Percentiles rank a stretch among this genome's conserved stretches.
Conservation (phyloP, 2,888 invertebrate genomes). For the Eupithecia vulgata region DNA sequence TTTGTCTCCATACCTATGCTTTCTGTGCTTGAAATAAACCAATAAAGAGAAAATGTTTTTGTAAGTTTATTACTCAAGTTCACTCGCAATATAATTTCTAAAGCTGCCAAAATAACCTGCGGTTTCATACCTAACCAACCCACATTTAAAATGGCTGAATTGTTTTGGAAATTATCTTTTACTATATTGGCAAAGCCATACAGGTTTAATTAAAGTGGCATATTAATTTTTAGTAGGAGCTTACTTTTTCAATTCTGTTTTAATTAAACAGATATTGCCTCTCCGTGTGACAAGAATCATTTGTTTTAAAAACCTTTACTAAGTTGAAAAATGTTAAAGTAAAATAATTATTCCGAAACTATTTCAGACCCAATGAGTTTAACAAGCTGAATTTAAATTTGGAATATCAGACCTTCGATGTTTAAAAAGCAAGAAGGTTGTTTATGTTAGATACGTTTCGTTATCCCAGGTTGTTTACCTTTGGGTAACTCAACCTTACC, state of each 20-base stretch:
- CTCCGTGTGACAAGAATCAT: constrained; percentile 35
- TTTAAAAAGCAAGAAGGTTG: constrained; percentile 22
- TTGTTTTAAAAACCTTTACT: constrained; percentile 23
- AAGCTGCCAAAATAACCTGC: constrained; percentile 18
- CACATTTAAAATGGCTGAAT: constrained; percentile 11
- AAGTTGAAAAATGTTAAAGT: not conserved
- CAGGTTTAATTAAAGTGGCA: constrained; percentile 41
- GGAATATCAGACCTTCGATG: constrained; percentile 6
- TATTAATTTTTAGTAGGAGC: constrained; percentile 41
- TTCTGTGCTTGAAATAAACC: not conserved
- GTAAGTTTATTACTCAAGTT: constrained; percentile 12
- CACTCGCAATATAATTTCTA: constrained; percentile 22
- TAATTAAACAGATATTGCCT: constrained; percentile 42
- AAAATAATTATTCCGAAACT: constrained; percentile 1
- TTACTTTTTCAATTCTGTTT: constrained; percentile 46
- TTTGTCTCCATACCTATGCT: not conserved
- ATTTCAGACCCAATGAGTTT: not conserved
- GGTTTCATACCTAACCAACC: constrained; percentile 22
- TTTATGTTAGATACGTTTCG: constrained; percentile 34
- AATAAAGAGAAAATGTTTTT: not conserved
- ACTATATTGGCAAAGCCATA: constrained; percentile 28
- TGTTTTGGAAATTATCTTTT: constrained; percentile 37
- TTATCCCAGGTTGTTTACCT: constrained; percentile 38
- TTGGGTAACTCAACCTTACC: constrained; percentile 32
- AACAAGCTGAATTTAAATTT: not conserved